phyloP scores from a whole-genome alignment of 2,888 invertebrate species.

The Lithophane semibrunnea region DNA sequence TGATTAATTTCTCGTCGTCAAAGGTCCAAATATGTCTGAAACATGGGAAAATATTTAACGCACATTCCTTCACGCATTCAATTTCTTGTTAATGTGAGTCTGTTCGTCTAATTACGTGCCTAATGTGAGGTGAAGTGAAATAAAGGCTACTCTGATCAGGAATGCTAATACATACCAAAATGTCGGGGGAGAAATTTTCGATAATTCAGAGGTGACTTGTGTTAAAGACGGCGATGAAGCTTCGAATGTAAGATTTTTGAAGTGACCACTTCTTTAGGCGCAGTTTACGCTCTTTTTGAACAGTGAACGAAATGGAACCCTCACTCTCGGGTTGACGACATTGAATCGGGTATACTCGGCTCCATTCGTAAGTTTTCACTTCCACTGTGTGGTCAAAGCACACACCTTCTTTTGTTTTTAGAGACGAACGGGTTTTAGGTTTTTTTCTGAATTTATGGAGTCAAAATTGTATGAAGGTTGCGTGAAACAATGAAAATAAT shows the following conservation, averaged over 20 bases:
- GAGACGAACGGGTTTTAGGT: too few relatives aligned
- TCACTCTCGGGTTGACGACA: too few relatives aligned
- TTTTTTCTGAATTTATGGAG: neutral
- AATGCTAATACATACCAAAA: conserved; percentile 51
- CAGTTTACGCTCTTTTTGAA: too few relatives aligned
- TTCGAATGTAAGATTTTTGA: too few relatives aligned
- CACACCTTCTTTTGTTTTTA: too few relatives aligned
- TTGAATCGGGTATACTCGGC: too few relatives aligned
- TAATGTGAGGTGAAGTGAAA: conserved; percentile 65
- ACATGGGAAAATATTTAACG: conserved; percentile 43
- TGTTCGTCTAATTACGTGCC: conserved; percentile 67
- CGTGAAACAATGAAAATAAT: neutral
- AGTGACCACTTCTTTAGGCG: too few relatives aligned
- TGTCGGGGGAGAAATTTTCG: conserved; percentile 10
- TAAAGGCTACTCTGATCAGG: conserved; percentile 46
- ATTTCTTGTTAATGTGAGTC: conserved; percentile 66
- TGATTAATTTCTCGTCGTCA: conserved; percentile 51
- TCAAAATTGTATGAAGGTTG: neutral
- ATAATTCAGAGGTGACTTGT: conserved; percentile 15
- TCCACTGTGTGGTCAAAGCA: too few relatives aligned
- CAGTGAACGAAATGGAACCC: too few relatives aligned
- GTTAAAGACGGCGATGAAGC: neutral
- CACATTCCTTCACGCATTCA: conserved; percentile 69
- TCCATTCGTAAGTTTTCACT: too few relatives aligned
- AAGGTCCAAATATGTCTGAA: conserved; percentile 23